Evolutionary conservation across 2,888 invertebrate genomes (phyloP), one percentile per base, ranked within the genome.

Genomic region (Sclerodermus sp.): DNA sequence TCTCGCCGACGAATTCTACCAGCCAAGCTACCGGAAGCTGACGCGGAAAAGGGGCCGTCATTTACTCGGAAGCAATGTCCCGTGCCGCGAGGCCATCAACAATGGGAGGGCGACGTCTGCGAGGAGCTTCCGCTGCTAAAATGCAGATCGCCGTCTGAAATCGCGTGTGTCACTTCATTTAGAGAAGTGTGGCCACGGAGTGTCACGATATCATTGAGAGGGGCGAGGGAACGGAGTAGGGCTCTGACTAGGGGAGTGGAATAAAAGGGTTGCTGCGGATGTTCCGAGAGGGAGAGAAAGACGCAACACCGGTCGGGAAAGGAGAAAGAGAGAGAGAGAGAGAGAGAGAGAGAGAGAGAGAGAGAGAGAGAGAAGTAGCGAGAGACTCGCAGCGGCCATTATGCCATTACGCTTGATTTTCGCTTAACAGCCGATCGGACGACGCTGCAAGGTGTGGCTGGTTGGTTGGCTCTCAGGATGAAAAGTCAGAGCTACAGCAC

Each of bases 151-250:
- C 44, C 49, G 52, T 53, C 60, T 42, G 32, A 34, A 46, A 55
- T 70, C 67, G 71, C 72, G 70, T 71, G 70, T 73, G 71, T 73
- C 73, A 68, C 66, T 71, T 70, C 68, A 69, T 68, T 71, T 70
- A 55, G 46, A 52, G 56, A 58, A 66, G 64, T 58, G 64, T 60
- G 51, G 60, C 62, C 41, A 34, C 58, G 43, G 63, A 63, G 65
- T 66, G 63, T 65, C 63, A 50, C 53, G 53, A 39, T 44, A 44
- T 44, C 34, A n/a, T n/a, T n/a, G n/a, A n/a, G n/a, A n/a, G n/a
- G n/a, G n/a, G n/a, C n/a, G 31, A 6, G 12, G 31, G 31, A 31
- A 31, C 6, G 6, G 12, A n/a, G n/a, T n/a, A n/a, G n/a, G n/a
- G n/a, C n/a, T n/a, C n/a, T n/a, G n/a, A n/a, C n/a, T 5, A 23